Conservation (phyloP, 2,113 vertebrate species). For the Laticauda colubrina region DNA sequence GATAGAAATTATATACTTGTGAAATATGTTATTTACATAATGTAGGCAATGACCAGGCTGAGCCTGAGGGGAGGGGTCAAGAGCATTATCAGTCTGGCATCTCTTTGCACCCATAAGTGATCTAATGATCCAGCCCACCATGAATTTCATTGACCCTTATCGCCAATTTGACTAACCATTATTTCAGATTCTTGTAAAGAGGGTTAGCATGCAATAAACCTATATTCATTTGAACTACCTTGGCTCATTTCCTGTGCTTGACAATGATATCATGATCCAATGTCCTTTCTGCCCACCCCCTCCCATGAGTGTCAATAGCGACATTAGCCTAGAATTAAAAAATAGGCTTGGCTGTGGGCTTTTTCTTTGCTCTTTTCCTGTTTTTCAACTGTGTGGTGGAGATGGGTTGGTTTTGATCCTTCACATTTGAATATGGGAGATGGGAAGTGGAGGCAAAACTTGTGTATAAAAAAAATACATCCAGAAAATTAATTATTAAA, state of each 20-base stretch:
- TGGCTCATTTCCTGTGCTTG: neutral
- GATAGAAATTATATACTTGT: neutral
- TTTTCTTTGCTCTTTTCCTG: neutral
- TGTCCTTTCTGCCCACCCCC: neutral
- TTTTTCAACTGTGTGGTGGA: neutral
- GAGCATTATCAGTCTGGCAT: neutral
- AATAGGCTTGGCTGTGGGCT: neutral
- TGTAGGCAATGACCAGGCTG: neutral
- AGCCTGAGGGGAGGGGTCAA: neutral
- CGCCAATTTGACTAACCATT: neutral
- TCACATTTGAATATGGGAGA: neutral
- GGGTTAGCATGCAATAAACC: neutral
- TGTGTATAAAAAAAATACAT: neutral
- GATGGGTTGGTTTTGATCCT: neutral
- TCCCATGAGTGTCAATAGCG: neutral
- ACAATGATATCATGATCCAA: neutral
- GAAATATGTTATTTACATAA: neutral
- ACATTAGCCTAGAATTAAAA: neutral
- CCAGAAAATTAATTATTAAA: neutral
- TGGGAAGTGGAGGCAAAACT: neutral
- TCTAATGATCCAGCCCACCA: neutral
- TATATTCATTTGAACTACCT: neutral
- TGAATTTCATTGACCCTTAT: neutral
- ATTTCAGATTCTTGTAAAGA: neutral
- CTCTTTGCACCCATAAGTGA: neutral